Base-by-base conservation (phyloP, 2,797 vertebrate species). In the Bradypodion ventrale region DNA sequence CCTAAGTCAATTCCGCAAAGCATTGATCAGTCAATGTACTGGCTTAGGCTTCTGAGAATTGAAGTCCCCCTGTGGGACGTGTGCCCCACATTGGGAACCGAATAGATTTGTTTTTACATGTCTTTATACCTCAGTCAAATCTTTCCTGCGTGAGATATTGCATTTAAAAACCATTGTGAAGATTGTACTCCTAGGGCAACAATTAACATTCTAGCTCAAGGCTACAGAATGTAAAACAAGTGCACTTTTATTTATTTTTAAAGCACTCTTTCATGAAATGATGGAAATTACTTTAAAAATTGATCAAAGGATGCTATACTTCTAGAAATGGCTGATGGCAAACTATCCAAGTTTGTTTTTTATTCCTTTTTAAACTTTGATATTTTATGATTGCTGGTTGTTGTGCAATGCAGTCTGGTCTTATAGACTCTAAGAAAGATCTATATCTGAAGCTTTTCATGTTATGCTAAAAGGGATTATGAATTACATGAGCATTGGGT, bases 351-450 rank as follows among this genome's bases (percentile, higher is more conserved):
- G 25, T 40, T 89, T 78, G 65, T 2, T 37, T 75, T 90, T 81
- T 12, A n/a, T 12, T 76, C 1, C 72, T 74, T 0, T 90, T 63
- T 90, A 78, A 29, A 88, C 0, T 2, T 19, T 62, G 70, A 0
- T 66, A 42, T 90, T 88, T 89, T n/a, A 89, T 84, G 52, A 87
- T 89, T 87, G 65, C 80, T 9, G 0, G 89, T 93, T 85, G n/a
- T 78, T 88, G 42, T 82, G 21, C 81, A 80, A 83, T 59, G 79
- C 35, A 83, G 56, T 42, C 84, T 0, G 78, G 5, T 87, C 75
- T 87, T 85, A 62, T 86, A 65, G 70, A 60, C 82, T 89, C 56
- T 42, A 90, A 82, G 69, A 81, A 16, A 87, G 72, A 89, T 27
- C 29, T 81, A 27, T 86, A 62, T 56, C 35, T 91, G 85, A 87